Conservation (phyloP, 2,888 invertebrate species). For the Andrena chrysosceles region DNA sequence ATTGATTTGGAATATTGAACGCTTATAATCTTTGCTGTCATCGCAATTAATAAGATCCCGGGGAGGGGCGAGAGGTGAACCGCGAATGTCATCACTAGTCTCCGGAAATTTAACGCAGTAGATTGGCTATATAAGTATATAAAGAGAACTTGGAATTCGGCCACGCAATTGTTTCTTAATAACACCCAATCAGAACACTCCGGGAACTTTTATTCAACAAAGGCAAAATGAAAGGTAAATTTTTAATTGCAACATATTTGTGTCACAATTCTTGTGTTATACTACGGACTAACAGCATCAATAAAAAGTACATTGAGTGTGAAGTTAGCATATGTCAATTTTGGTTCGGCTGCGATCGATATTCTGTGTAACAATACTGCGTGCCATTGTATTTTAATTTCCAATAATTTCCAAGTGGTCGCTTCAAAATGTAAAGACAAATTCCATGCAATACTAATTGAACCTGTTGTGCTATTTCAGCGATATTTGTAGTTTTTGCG, state of each 20-base stretch:
- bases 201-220: not conserved
- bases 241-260: not conserved
- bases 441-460: not conserved
- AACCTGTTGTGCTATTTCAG: not conserved
- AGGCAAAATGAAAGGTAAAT: not conserved
- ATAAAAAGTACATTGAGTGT: not conserved
- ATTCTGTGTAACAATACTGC: not conserved
- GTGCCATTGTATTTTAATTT: no score
- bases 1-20: no score
- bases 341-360: no score
- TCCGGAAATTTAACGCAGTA: no score
- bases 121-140: slow-evolving; percentile 18
- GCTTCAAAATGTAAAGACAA: no score
- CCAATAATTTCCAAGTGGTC: not conserved
- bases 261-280: not conserved
- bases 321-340: no score
- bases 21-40: no score
- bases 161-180: not conserved
- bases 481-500: not conserved
- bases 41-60: no score
- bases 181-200: not conserved
- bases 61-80: no score
- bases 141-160: slow-evolving; percentile 8
- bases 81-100: no score
- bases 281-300: not conserved